phyloP scores from a whole-genome alignment of 2,888 invertebrate species.

The Lasioglossum marginatum region DNA sequence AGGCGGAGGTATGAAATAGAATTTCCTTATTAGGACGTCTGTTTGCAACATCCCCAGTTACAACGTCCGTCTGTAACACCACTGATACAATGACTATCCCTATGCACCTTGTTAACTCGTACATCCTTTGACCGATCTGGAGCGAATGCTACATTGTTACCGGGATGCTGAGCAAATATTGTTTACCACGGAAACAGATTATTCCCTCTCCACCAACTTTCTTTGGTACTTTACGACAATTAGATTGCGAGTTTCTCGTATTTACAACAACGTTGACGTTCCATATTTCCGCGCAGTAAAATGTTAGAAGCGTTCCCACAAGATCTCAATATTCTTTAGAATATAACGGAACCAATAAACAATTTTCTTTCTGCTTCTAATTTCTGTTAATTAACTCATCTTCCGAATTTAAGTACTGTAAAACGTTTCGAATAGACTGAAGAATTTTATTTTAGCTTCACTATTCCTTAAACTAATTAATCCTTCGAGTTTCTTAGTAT shows the following conservation, averaged over 20 bases:
- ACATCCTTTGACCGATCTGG: not conserved
- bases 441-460: not conserved
- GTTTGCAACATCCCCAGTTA: not conserved
- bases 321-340: too few species aligned
- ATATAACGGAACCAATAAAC: too few species aligned
- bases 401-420: too few species aligned
- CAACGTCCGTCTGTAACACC: not conserved
- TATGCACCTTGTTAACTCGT: not conserved
- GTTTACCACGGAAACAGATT: not conserved
- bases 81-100: not conserved
- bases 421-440: too few species aligned
- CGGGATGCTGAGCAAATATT: not conserved
- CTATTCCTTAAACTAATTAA: not conserved
- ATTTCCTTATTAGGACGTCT: not conserved
- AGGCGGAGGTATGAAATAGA: not conserved
- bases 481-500: not conserved
- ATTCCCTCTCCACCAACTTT: not conserved
- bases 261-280: not conserved
- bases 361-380: too few species aligned
- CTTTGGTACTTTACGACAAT: not conserved
- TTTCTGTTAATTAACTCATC: too few species aligned
- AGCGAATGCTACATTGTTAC: not conserved
- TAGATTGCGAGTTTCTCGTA: not conserved
- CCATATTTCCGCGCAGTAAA: too few species aligned
- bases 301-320: too few species aligned